Conservation (phyloP, 2,113 vertebrate species). For the Austrofundulus limnaeus region DNA sequence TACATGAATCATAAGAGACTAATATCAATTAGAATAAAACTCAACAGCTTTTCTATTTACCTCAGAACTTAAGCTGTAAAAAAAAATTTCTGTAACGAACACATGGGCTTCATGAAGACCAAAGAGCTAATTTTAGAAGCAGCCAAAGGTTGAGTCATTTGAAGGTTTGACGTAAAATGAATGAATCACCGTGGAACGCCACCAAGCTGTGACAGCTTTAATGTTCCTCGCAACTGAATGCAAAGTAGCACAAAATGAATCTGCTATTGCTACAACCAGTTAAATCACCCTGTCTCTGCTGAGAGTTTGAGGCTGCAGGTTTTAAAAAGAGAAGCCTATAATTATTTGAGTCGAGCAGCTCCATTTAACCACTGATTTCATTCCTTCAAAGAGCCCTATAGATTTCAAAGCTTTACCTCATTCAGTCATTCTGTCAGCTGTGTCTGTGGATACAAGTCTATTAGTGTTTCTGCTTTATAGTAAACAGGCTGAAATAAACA, state of each 20-base stretch:
- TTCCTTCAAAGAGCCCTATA: conserved; percentile 27
- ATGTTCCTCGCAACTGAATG: conserved; percentile 14
- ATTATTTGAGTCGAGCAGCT: neutral
- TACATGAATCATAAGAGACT: neutral
- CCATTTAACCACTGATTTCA: conserved; percentile 20
- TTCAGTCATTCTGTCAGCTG: conserved; percentile 63
- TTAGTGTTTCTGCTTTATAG: conserved; percentile 52
- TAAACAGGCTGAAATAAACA: conserved; percentile 56
- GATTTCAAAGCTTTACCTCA: conserved; percentile 56
- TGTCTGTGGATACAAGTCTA: conserved; percentile 48
- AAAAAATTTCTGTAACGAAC: neutral
- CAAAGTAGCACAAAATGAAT: neutral
- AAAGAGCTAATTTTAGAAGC: conserved; percentile 4
- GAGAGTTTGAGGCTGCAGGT: neutral
- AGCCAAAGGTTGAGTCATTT: conserved; percentile 26
- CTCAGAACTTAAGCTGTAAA: neutral
- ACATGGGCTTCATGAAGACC: conserved; percentile 3
- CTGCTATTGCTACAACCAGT: neutral
- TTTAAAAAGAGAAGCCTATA: neutral
- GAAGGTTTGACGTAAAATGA: conserved; percentile 22
- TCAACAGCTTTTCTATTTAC: neutral
- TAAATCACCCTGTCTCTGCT: neutral
- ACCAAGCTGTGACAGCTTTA: conserved; percentile 15
- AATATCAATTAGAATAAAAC: neutral
- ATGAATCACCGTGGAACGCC: conserved; percentile 26